Conservation (phyloP, 2,888 invertebrate species). For the Heliothis peltigera region DNA sequence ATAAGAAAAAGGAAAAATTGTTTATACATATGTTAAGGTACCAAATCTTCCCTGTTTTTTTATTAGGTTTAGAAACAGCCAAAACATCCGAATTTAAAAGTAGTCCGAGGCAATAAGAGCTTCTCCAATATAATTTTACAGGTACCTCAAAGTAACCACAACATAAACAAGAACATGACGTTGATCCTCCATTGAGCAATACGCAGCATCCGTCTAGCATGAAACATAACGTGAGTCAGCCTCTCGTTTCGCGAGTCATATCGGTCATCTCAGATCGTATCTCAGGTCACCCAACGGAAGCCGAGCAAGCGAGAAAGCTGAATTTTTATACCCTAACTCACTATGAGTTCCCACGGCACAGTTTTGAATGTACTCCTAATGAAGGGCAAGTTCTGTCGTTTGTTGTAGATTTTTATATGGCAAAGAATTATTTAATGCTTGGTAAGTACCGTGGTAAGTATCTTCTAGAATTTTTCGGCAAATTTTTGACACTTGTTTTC, state of each 20-base stretch:
- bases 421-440: too few relatives aligned
- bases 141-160: slow-evolving; percentile 1
- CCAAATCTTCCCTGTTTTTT: too few relatives aligned
- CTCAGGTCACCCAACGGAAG: slow-evolving; percentile 83
- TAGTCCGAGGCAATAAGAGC: neutral
- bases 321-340: slow-evolving; percentile 83
- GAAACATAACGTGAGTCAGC: slow-evolving; percentile 62
- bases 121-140: neutral
- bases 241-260: slow-evolving; percentile 76
- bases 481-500: too few relatives aligned
- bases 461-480: too few relatives aligned
- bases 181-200: slow-evolving; percentile 55
- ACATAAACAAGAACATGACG: slow-evolving; percentile 13
- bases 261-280: slow-evolving; percentile 83
- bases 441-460: too few relatives aligned
- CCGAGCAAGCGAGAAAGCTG: slow-evolving; percentile 82
- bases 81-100: too few relatives aligned
- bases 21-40: too few relatives aligned
- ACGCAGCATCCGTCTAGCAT: slow-evolving; percentile 61
- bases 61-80: too few relatives aligned
- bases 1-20: too few relatives aligned
- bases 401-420: slow-evolving; percentile 22
- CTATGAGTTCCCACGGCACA: slow-evolving; percentile 80
- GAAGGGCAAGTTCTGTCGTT: slow-evolving; percentile 11
- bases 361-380: slow-evolving; percentile 61